phyloP scores from a whole-genome alignment of 2,888 invertebrate species.

The Xestia c-nigrum region DNA sequence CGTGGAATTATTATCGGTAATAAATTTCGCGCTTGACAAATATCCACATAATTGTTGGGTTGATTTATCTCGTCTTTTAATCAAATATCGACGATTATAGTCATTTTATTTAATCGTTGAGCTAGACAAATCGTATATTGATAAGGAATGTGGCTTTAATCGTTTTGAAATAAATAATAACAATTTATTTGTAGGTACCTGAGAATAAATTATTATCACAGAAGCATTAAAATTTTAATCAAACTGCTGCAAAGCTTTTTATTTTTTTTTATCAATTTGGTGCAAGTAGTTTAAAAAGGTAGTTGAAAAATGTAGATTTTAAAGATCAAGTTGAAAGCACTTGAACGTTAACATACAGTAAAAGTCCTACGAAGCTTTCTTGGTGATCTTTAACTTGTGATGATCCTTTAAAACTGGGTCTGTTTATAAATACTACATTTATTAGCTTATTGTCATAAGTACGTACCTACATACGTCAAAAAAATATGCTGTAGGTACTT shows the following conservation, averaged over 20 bases:
- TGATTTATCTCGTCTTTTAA: constrained; percentile 66
- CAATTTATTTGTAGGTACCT: constrained; percentile 12
- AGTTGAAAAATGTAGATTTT: neutral
- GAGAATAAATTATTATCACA: constrained; percentile 26
- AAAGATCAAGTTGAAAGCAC: neutral
- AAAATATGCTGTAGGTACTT: too few relatives aligned
- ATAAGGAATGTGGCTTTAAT: constrained; percentile 51
- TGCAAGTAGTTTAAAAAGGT: neutral
- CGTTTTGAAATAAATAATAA: constrained; percentile 47
- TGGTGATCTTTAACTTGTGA: too few relatives aligned
- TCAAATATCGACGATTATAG: constrained; percentile 64
- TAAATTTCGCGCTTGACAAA: constrained; percentile 67
- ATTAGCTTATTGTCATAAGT: too few relatives aligned
- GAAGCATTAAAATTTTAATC: constrained; percentile 21
- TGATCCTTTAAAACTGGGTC: neutral
- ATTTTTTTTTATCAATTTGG: neutral
- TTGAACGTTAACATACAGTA: neutral
- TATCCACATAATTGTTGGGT: constrained; percentile 60
- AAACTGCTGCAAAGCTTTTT: neutral
- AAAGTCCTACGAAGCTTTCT: neutral
- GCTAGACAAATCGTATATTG: constrained; percentile 55
- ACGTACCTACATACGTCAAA: too few relatives aligned
- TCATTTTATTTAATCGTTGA: constrained; percentile 58
- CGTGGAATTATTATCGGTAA: constrained; percentile 61
- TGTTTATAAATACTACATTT: neutral